These are phyloP conservation scores for Chroicocephalus ridibundus DNA, from an alignment of 2,113 vertebrate genomes.

Conservation along the genomic window DNA sequence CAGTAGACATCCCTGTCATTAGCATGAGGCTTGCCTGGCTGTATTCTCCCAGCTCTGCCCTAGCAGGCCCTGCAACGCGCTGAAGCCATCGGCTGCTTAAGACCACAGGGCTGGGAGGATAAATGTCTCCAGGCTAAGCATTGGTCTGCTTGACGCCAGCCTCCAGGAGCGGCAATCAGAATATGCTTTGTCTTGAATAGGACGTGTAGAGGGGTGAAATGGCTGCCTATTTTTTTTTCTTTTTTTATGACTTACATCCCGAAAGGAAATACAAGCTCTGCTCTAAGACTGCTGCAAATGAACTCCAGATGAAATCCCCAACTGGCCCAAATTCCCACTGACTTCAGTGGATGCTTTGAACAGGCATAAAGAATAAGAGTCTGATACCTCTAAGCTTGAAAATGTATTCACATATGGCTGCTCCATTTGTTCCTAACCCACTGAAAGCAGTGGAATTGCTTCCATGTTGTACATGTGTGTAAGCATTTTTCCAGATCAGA, in stretches of 20 bases:
- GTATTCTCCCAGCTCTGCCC: neutral
- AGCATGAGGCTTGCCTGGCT: neutral
- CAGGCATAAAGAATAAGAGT: neutral
- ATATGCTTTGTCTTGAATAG: neutral
- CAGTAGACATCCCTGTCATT: neutral
- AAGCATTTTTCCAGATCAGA: neutral
- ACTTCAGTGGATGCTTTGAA: conserved; percentile 1
- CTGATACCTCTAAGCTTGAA: neutral
- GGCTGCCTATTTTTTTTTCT: neutral
- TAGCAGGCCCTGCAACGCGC: neutral
- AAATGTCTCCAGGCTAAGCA: neutral
- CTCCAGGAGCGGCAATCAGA: neutral
- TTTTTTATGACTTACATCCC: neutral
- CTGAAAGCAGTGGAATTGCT: neutral
- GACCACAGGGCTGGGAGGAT: neutral
- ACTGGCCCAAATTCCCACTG: neutral
- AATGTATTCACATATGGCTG: neutral
- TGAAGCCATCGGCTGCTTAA: neutral
- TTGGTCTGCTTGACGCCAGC: neutral
- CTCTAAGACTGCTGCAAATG: neutral
- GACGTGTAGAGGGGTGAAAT: neutral
- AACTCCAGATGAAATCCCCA: conserved; percentile 1
- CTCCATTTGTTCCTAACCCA: neutral
- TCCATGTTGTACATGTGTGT: neutral
- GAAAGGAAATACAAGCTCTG: neutral